Percentiles rank a stretch among this genome's conserved stretches.
phyloP scores from a whole-genome alignment of 2,113 vertebrate species.

The Indicator maculatus region DNA sequence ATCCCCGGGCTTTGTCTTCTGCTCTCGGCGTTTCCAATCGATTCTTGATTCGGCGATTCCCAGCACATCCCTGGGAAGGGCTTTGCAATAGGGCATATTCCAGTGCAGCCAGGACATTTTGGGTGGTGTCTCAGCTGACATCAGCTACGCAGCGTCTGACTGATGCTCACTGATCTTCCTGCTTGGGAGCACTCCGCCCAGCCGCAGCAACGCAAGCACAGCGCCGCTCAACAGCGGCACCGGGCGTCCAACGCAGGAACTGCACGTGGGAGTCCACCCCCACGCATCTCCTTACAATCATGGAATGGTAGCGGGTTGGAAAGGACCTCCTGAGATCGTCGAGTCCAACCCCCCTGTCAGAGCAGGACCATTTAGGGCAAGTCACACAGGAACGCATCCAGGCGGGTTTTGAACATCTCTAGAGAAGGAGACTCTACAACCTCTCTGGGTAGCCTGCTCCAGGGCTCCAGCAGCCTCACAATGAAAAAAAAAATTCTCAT shows the following conservation, averaged over 20 bases:
- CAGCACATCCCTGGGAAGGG: not conserved
- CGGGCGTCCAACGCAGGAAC: not conserved
- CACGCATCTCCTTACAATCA: no score
- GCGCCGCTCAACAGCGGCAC: not conserved
- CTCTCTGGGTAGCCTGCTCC: no score
- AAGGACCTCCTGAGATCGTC: no score
- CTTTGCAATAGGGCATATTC: not conserved
- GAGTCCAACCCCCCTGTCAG: no score
- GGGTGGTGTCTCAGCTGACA: not conserved
- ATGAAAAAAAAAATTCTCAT: no score
- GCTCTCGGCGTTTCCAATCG: not conserved
- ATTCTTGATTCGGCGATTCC: not conserved
- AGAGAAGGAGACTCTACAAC: no score
- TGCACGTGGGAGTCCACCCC: not conserved
- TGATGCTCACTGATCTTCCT: rapidly evolving
- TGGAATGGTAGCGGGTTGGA: no score
- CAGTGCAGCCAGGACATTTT: not conserved
- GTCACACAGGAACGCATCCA: no score
- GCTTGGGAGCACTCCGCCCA: not conserved
- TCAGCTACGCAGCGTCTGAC: rapidly evolving
- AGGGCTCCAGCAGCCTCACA: no score
- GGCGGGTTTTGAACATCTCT: no score
- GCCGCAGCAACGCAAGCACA: rapidly evolving
- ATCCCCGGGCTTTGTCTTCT: not conserved
- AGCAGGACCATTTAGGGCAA: no score